Conservation (phyloP, 2,113 vertebrate species). For the Heterocephalus glaber region DNA sequence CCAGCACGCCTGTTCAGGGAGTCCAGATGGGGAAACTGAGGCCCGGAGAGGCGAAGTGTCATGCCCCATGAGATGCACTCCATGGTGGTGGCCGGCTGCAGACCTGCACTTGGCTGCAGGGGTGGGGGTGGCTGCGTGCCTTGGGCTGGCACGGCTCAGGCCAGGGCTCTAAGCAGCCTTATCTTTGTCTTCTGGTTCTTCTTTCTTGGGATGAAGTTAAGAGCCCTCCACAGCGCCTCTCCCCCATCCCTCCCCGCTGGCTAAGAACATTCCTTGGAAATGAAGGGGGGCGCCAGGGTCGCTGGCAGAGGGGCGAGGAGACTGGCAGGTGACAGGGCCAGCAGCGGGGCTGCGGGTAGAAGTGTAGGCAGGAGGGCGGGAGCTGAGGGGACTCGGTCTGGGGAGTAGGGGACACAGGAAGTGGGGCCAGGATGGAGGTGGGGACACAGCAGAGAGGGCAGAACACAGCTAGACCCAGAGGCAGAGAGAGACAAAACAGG, state of each 20-base stretch:
- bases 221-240: constrained; percentile 78
- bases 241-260: constrained; percentile 49
- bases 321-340: background rate
- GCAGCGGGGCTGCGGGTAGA: no score
- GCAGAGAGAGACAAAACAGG: background rate
- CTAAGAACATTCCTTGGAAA: constrained; percentile 87
- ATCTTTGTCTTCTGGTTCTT: constrained; percentile 82
- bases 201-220: constrained; percentile 85
- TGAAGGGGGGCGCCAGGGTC: constrained; percentile 74
- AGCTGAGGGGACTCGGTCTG: no score
- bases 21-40: constrained; percentile 32
- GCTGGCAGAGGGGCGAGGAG: background rate
- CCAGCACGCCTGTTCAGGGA: background rate
- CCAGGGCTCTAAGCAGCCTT: constrained; percentile 76
- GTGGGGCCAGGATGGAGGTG: no score
- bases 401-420: no score
- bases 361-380: background rate
- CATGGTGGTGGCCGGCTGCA: fast-evolving
- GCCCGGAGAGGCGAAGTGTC: fast-evolving
- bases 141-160: no score
- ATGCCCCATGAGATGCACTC: background rate
- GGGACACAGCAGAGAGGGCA: background rate
- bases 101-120: background rate
- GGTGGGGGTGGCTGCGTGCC: fast-evolving
- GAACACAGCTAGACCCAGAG: background rate